Percentiles rank a stretch among this genome's conserved stretches.
Evolutionary conservation across 2,797 vertebrate genomes (phyloP).

Genomic region (Syncerus caffer): DNA sequence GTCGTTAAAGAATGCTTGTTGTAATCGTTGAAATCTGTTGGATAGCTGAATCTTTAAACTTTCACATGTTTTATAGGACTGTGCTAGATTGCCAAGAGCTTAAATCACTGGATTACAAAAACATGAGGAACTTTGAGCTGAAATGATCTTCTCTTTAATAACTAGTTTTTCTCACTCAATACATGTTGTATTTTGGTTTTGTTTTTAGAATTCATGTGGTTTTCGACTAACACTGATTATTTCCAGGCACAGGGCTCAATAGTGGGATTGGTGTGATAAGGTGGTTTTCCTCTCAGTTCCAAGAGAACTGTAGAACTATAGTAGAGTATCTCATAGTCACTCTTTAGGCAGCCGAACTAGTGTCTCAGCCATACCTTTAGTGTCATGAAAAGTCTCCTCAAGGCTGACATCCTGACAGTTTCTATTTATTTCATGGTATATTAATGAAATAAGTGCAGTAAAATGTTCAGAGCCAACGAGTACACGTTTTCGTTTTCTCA

Average conservation of each 20-base stretch:
- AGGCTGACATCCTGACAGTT: background rate
- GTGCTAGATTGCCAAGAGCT: background rate
- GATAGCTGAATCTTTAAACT: background rate
- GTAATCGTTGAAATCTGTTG: background rate
- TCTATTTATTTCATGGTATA: background rate
- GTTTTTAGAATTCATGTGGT: background rate
- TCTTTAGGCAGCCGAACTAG: background rate
- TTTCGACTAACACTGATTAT: background rate
- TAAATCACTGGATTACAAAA: background rate
- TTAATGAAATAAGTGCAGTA: background rate
- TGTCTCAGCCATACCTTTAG: background rate
- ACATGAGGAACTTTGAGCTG: background rate
- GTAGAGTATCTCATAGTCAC: background rate
- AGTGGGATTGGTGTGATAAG: background rate
- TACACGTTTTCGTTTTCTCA: background rate
- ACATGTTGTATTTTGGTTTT: background rate
- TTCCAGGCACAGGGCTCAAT: background rate
- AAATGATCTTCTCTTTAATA: conserved; percentile 8
- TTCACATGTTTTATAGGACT: background rate
- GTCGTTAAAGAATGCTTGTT: background rate
- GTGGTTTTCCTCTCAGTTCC: background rate
- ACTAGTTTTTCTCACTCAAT: background rate
- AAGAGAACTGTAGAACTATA: background rate
- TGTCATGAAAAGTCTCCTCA: background rate
- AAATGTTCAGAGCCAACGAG: background rate